Evolutionary conservation across 2,113 vertebrate genomes (phyloP).

Genomic region (Turdus rufiventris): DNA sequence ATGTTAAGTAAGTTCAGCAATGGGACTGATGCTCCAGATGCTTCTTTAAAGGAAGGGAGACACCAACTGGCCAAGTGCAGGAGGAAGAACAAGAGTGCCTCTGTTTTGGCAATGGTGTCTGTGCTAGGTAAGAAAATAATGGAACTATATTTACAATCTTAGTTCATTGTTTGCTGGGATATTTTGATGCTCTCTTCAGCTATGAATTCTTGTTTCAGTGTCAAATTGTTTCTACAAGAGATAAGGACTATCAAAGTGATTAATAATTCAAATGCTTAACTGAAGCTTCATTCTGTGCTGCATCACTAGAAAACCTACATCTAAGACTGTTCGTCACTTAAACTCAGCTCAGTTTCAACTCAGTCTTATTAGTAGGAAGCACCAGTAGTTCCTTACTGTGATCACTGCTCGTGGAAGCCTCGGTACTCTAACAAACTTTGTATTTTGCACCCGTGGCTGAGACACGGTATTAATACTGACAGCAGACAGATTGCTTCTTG

Average conservation of each 20-base stretch:
- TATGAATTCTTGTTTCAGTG: background rate
- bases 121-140: background rate
- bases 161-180: background rate
- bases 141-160: background rate
- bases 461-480: slow-evolving; percentile 85
- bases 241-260: background rate
- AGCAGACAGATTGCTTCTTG: slow-evolving; percentile 80
- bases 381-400: slow-evolving; percentile 67
- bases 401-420: slow-evolving; percentile 79
- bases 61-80: background rate
- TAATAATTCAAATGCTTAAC: background rate
- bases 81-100: background rate
- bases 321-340: background rate
- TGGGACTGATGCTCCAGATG: background rate
- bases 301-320: background rate
- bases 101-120: background rate
- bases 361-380: background rate
- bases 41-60: background rate
- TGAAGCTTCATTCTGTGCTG: background rate
- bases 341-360: background rate
- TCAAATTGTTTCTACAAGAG: background rate
- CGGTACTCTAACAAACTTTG: slow-evolving; percentile 81
- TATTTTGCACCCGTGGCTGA: slow-evolving; percentile 75
- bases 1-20: background rate
- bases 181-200: background rate